phyloP scores from a whole-genome alignment of 2,888 invertebrate genomes.

The Pyrochroa serraticornis region DNA sequence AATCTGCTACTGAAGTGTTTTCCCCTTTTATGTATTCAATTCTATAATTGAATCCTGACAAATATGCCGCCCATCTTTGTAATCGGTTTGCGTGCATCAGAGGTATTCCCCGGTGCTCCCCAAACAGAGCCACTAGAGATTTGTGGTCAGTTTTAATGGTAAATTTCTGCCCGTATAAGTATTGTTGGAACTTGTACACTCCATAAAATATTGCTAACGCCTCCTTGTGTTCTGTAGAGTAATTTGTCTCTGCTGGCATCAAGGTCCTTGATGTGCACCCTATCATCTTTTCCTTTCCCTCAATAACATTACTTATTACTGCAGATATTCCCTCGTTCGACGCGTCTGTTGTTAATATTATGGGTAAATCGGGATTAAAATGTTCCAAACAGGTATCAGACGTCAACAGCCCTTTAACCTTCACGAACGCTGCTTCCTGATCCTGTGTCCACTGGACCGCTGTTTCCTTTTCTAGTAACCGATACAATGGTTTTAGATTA shows the following conservation, averaged over 20 bases:
- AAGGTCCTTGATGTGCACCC: constrained; percentile 18
- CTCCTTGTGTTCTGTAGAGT: constrained; percentile 16
- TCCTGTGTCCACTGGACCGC: constrained; percentile 20
- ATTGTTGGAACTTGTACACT: constrained; percentile 18
- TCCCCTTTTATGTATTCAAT: no score
- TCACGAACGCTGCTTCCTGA: constrained; percentile 19
- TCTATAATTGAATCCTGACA: no score
- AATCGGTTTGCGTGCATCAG: no score
- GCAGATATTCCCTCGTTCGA: constrained; percentile 22
- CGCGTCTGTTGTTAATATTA: constrained; percentile 22
- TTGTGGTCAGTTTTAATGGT: constrained; percentile 19
- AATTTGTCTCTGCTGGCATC: constrained; percentile 12
- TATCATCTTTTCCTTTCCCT: not conserved
- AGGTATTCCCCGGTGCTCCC: not conserved
- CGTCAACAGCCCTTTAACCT: constrained; percentile 19
- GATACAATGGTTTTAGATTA: constrained; percentile 19
- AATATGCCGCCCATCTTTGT: no score
- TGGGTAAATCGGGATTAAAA: constrained; percentile 19
- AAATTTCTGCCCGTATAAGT: constrained; percentile 16
- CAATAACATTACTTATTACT: constrained; percentile 14
- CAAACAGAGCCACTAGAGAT: constrained; percentile 19
- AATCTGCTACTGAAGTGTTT: no score
- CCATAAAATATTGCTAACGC: constrained; percentile 16
- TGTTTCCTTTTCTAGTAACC: constrained; percentile 19
- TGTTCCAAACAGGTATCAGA: constrained; percentile 6